A percentile compares a stretch with the other conserved stretches of the same genome.
These are phyloP conservation scores for Pentamera pediparva DNA, from an alignment of 53 echinoderm and acorn worm species.

Conservation along the genomic window DNA sequence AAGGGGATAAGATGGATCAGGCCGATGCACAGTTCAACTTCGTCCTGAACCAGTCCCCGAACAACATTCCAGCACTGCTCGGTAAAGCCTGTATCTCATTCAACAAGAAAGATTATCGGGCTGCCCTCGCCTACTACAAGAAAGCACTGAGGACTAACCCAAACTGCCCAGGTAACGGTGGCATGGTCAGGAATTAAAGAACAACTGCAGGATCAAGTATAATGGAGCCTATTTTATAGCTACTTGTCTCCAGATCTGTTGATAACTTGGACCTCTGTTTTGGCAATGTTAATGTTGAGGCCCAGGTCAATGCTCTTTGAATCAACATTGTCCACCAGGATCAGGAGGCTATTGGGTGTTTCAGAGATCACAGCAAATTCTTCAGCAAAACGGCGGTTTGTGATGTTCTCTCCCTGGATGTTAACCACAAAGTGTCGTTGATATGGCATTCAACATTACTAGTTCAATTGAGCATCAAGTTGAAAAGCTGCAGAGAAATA, in stretches of 20 bases:
- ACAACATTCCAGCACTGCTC: conserved; percentile 90
- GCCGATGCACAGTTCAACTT: conserved; percentile 99
- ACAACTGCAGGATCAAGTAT: too few species aligned
- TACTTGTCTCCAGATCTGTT: neutral
- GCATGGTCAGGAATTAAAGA: neutral
- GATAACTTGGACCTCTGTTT: too few species aligned
- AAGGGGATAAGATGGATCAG: conserved; percentile 99
- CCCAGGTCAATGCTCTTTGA: neutral
- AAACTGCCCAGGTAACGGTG: conserved; percentile 70
- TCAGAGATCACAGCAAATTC: too few species aligned
- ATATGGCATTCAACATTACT: too few species aligned
- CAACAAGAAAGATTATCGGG: conserved; percentile 94
- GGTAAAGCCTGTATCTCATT: conserved; percentile 99
- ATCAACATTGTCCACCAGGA: too few species aligned
- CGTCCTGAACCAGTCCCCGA: conserved; percentile 93
- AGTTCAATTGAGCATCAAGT: too few species aligned
- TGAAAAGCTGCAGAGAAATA: too few species aligned
- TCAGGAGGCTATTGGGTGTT: neutral
- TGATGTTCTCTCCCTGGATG: too few species aligned
- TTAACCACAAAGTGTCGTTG: too few species aligned
- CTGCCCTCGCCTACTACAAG: conserved; percentile 93
- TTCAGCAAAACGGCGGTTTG: too few species aligned
- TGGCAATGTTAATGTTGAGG: too few species aligned
- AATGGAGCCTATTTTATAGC: neutral
- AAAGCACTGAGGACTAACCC: conserved; percentile 97